Conservation (phyloP, 2,797 vertebrate genomes). For the Anas capensis region DNA sequence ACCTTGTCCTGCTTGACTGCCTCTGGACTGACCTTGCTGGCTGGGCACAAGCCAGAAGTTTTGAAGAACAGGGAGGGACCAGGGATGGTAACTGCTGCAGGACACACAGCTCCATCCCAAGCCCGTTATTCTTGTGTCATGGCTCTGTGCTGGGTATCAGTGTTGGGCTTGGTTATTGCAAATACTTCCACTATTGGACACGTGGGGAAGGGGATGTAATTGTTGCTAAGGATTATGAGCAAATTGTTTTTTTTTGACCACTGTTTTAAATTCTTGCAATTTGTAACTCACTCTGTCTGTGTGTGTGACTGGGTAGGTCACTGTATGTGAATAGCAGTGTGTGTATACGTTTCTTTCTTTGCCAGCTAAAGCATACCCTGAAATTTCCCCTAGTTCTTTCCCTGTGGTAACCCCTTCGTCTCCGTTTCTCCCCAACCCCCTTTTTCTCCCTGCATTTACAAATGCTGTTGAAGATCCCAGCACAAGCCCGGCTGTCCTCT, state of each 20-base stretch:
- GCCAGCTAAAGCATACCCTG: background rate
- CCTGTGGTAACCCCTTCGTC: background rate
- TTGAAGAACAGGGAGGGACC: background rate
- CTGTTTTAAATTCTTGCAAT: background rate
- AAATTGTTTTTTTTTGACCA: background rate
- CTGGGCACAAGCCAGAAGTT: background rate
- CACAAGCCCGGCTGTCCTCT: background rate
- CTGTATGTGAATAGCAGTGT: background rate
- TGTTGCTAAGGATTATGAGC: background rate
- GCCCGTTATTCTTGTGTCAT: background rate
- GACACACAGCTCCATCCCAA: background rate
- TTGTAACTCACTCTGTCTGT: background rate
- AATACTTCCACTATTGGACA: background rate
- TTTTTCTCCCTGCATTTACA: background rate
- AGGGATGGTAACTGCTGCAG: background rate
- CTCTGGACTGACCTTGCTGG: background rate
- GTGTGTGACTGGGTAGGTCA: accelerated
- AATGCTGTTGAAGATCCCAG: background rate
- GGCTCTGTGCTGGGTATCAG: background rate
- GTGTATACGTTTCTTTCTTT: background rate
- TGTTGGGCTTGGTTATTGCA: background rate
- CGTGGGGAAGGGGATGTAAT: background rate
- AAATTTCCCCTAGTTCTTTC: background rate
- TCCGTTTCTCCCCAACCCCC: background rate
- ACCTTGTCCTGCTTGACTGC: background rate